phyloP scores from a whole-genome alignment of 2,113 vertebrate genomes.

The Cavia aperea region DNA sequence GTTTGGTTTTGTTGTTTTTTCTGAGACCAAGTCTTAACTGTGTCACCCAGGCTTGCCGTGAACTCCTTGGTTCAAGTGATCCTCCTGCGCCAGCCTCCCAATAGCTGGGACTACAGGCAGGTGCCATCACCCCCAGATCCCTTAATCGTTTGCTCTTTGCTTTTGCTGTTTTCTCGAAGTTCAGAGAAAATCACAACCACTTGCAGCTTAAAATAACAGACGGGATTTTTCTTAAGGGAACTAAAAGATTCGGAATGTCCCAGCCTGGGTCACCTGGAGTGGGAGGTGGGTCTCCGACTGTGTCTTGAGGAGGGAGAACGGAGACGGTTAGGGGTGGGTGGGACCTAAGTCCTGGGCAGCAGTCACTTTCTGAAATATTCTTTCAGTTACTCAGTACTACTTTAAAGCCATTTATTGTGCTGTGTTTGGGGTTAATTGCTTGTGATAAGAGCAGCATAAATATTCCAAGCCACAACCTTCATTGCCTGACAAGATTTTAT shows the following conservation, averaged over 20 bases:
- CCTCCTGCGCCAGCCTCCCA: background rate
- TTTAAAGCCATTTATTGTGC: constrained; percentile 16
- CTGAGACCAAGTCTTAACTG: background rate
- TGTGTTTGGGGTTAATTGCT: constrained; percentile 56
- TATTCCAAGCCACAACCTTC: constrained; percentile 37
- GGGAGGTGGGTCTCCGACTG: background rate
- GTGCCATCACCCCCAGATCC: too few species aligned
- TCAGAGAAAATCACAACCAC: background rate
- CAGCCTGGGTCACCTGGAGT: background rate
- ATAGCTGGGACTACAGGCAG: background rate
- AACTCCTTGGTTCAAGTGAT: background rate
- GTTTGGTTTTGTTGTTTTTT: background rate
- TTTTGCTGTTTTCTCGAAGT: background rate
- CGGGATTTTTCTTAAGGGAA: background rate
- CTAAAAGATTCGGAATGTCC: background rate
- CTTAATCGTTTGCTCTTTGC: background rate
- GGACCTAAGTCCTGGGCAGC: background rate
- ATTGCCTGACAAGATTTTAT: constrained; percentile 53
- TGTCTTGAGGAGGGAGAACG: background rate
- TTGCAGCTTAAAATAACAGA: background rate
- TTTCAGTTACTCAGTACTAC: background rate
- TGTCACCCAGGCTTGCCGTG: background rate
- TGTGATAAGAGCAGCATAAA: constrained; percentile 63
- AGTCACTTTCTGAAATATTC: constrained; percentile 21
- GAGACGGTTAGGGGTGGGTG: background rate